These are phyloP conservation scores for Perognathus longimembris DNA, from an alignment of 2,113 vertebrate genomes.

Conservation along the genomic window DNA sequence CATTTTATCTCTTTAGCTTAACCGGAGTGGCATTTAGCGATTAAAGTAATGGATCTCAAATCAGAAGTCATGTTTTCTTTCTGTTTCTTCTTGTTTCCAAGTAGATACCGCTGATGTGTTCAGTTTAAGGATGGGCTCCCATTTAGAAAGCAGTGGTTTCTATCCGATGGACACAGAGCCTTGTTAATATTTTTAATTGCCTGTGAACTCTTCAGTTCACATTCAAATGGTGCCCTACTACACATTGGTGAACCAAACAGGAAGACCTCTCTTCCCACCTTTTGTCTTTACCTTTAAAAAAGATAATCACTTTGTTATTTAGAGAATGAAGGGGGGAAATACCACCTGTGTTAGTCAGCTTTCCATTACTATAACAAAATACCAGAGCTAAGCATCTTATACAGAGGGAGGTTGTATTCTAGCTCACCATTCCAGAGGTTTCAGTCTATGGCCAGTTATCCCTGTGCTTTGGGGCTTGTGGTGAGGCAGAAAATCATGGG, in stretches of 20 bases:
- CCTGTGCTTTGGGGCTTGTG: neutral
- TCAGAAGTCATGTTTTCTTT: constrained; percentile 52
- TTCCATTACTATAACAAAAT: neutral
- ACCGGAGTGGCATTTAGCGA: constrained; percentile 53
- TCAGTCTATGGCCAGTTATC: neutral
- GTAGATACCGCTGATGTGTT: constrained; percentile 49
- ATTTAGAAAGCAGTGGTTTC: constrained; percentile 59
- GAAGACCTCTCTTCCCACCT: neutral
- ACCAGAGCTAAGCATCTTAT: neutral
- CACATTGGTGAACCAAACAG: neutral
- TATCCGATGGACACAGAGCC: neutral
- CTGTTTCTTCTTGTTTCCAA: constrained; percentile 54
- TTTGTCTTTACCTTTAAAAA: constrained; percentile 8
- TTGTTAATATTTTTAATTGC: neutral
- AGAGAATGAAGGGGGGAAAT: neutral
- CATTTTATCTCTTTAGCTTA: constrained; percentile 71
- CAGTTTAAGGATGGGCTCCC: constrained; percentile 13
- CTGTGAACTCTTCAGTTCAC: neutral
- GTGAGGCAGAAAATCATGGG: neutral
- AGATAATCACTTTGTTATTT: neutral
- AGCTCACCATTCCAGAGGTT: neutral
- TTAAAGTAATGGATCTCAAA: constrained; percentile 64
- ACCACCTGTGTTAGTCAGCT: neutral
- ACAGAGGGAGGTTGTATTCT: neutral
- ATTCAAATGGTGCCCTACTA: too few species aligned